phyloP scores from a whole-genome alignment of 2,888 invertebrate species.

The Horisme vitalbata region DNA sequence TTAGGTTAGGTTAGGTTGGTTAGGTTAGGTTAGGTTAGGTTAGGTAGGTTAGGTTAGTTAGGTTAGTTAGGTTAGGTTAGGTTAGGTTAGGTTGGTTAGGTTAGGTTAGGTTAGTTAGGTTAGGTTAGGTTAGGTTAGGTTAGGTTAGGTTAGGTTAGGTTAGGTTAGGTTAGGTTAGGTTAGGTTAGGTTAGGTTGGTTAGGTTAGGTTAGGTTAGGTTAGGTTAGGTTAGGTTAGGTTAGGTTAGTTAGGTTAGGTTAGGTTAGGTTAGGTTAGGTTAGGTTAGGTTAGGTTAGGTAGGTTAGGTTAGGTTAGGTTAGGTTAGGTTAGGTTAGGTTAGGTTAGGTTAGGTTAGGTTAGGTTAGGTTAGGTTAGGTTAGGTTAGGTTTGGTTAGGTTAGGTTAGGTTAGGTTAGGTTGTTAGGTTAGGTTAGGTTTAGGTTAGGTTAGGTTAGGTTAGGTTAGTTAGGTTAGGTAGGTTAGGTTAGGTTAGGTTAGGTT shows the following conservation, averaged over 20 bases:
- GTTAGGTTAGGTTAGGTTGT: constrained; percentile 21
- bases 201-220: constrained; percentile 20
- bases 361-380: constrained; percentile 24
- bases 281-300: constrained; percentile 17
- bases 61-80: constrained; percentile 25
- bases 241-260: constrained; percentile 24
- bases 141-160: constrained; percentile 29
- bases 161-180: constrained; percentile 25
- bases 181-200: too few relatives aligned
- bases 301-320: too few relatives aligned
- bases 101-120: constrained; percentile 26
- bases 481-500: too few relatives aligned
- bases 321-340: constrained; percentile 23
- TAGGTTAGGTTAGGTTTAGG: too few relatives aligned
- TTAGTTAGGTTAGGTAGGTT: constrained; percentile 23
- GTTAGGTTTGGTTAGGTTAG: constrained; percentile 11
- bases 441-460: constrained; percentile 24
- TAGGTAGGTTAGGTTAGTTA: too few relatives aligned
- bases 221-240: constrained; percentile 24
- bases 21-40: too few relatives aligned
- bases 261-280: constrained; percentile 21
- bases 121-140: constrained; percentile 27
- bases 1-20: too few relatives aligned
- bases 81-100: constrained; percentile 26
- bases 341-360: constrained; percentile 24